Base-by-base conservation (phyloP, 2,113 vertebrate species). In the Pimephales promelas region DNA sequence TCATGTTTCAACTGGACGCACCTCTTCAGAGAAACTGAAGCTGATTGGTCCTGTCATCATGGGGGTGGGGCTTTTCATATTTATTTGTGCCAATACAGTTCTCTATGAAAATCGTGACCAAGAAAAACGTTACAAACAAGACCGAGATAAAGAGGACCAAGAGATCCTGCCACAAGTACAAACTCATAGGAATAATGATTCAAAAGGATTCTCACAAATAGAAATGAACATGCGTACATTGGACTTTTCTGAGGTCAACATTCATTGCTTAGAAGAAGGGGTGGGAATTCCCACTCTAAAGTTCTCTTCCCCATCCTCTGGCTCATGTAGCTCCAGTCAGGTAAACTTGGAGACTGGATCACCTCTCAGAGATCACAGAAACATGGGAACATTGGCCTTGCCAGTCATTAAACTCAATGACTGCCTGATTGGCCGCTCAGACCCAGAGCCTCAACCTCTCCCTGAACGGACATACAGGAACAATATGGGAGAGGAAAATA, bases 21-120 rank as follows among this genome's bases (percentile, higher is more conserved):
- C 85, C 72, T 90, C 89, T 49, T 91, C 83, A 0, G 97, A 98
- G 82, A 95, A 95, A 89, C 94, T 99, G 88, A 96, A 97, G 85
- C 92, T 99, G 77, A 93, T 97, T 0, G 98, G 98, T 1, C 97
- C 98, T 0, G 95, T 99, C 79, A 95, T 99, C 72, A 98, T 99
- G 97, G 98, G 98, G n/a, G 94, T 97, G 0, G 98, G 97, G 28
- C 94, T 99, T 54, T 99, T 99, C 87, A 96, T 99, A 88, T 97
- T 99, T 91, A 99, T 99, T 94, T 99, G 98, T 0, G 96, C 98
- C 71, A 99, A 97, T 91, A 98, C 98, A 7, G 93, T 99, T 86
- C 94, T 99, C 10, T 98, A 97, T 0, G 98, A 99, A 93, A 98
- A 99, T 92, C 92, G 98, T 13, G 97, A 99, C 90, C 92, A 91